Evolutionary conservation across 1,140 invertebrate species (phyloP).

Genomic region (Drosophila eugracilis): DNA sequence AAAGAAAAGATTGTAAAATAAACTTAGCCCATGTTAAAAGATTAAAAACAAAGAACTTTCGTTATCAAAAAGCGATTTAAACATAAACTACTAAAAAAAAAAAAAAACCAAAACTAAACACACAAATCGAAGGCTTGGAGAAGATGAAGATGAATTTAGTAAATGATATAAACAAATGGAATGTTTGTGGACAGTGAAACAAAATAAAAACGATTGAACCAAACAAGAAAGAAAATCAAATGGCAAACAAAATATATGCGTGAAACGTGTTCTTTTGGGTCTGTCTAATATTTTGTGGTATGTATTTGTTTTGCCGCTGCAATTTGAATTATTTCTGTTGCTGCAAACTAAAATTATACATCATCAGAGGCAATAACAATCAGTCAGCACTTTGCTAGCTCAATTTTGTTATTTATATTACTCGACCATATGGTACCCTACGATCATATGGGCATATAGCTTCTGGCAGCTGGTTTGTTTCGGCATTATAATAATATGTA

Average conservation of each 20-base stretch:
- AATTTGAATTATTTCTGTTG: not conserved
- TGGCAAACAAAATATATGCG: slow-evolving; percentile 12
- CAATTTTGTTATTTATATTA: slow-evolving; percentile 36
- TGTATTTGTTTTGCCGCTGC: not conserved
- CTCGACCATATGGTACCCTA: slow-evolving; percentile 15
- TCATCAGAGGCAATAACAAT: slow-evolving; percentile 39
- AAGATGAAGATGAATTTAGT: slow-evolving; percentile 33
- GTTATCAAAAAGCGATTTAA: slow-evolving; percentile 38
- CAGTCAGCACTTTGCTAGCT: slow-evolving; percentile 19
- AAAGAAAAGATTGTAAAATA: slow-evolving; percentile 30
- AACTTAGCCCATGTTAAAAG: slow-evolving; percentile 47
- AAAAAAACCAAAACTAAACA: slow-evolving; percentile 7
- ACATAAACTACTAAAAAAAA: slow-evolving; percentile 10
- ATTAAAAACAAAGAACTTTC: slow-evolving; percentile 17
- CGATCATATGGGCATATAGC: not conserved
- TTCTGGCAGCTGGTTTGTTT: not conserved
- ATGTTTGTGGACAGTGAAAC: slow-evolving; percentile 38
- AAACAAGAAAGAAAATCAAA: slow-evolving; percentile 18
- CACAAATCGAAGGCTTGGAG: slow-evolving; percentile 24
- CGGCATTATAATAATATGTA: no score
- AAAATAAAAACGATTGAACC: slow-evolving; percentile 32
- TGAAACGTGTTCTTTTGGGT: slow-evolving; percentile 10
- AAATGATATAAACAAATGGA: slow-evolving; percentile 30
- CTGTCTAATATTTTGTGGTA: not conserved
- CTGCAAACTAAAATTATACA: slow-evolving; percentile 34